Evolutionary conservation across 2,113 vertebrate genomes (phyloP).

Genomic region (Brienomyrus brachyistius): DNA sequence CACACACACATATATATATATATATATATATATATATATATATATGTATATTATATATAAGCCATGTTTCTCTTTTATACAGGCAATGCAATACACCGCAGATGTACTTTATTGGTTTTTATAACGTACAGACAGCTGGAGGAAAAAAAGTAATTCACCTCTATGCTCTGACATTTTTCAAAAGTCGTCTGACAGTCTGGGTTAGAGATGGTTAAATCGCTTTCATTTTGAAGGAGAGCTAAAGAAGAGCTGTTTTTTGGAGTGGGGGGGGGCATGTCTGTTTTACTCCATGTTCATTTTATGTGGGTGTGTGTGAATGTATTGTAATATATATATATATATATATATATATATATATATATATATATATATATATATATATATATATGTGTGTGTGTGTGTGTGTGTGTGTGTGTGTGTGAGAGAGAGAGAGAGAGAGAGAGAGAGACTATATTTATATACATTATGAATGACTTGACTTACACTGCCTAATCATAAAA

Average conservation of each 20-base stretch:
- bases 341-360: too few species aligned
- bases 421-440: too few species aligned
- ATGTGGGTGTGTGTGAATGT: not conserved
- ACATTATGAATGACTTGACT: not conserved
- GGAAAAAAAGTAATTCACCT: constrained; percentile 26
- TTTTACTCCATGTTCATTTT: not conserved
- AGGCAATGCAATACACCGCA: constrained; percentile 20
- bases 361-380: too few species aligned
- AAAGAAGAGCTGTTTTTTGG: constrained; percentile 4
- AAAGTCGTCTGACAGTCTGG: constrained; percentile 20
- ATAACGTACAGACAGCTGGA: constrained; percentile 20
- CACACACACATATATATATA: too few species aligned
- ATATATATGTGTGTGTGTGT: not conserved
- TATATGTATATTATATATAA: not conserved
- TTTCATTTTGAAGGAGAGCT: constrained; percentile 27
- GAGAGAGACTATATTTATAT: not conserved
- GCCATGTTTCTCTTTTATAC: constrained; percentile 19
- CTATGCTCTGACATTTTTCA: constrained; percentile 26
- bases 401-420: too few species aligned
- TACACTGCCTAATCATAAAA: not conserved
- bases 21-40: too few species aligned
- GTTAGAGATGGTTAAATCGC: constrained; percentile 19
- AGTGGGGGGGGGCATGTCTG: not conserved
- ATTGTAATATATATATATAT: not conserved
- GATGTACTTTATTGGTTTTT: constrained; percentile 24